phyloP scores from a whole-genome alignment of 2,888 invertebrate species.

The Eretmocerus hayati region DNA sequence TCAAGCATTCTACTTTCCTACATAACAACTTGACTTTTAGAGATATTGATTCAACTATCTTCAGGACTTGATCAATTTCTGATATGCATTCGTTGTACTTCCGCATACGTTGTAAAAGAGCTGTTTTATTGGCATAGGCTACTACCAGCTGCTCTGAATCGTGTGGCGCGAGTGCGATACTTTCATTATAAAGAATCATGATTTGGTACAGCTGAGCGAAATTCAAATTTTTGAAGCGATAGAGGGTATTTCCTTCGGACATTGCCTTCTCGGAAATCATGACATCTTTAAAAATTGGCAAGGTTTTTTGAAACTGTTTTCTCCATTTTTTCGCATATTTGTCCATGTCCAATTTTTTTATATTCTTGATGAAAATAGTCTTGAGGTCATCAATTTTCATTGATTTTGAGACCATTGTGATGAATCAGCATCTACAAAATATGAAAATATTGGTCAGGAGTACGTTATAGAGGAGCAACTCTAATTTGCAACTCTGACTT shows the following conservation, averaged over 20 bases:
- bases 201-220: slow-evolving; percentile 28
- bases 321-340: too few species aligned
- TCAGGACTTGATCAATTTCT: slow-evolving; percentile 62
- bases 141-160: slow-evolving; percentile 56
- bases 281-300: too few species aligned
- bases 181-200: slow-evolving; percentile 55
- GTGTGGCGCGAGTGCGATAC: slow-evolving; percentile 57
- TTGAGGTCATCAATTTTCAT: too few species aligned
- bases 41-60: slow-evolving; percentile 41
- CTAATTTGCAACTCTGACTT: too few species aligned
- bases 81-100: slow-evolving; percentile 59
- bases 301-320: too few species aligned
- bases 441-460: too few species aligned
- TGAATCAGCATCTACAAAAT: too few species aligned
- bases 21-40: slow-evolving; percentile 56
- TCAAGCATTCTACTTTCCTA: slow-evolving; percentile 52
- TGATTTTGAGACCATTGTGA: too few species aligned
- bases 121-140: slow-evolving; percentile 71
- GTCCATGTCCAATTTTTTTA: too few species aligned
- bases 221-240: slow-evolving; percentile 34
- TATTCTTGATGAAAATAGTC: too few species aligned
- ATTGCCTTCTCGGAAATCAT: too few species aligned
- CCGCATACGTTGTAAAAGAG: slow-evolving; percentile 59
- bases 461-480: too few species aligned
- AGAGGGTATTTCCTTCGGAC: slow-evolving; percentile 56